Evolutionary conservation across 2,113 vertebrate species (phyloP).

Genomic region (Acrocephalus kingi): DNA sequence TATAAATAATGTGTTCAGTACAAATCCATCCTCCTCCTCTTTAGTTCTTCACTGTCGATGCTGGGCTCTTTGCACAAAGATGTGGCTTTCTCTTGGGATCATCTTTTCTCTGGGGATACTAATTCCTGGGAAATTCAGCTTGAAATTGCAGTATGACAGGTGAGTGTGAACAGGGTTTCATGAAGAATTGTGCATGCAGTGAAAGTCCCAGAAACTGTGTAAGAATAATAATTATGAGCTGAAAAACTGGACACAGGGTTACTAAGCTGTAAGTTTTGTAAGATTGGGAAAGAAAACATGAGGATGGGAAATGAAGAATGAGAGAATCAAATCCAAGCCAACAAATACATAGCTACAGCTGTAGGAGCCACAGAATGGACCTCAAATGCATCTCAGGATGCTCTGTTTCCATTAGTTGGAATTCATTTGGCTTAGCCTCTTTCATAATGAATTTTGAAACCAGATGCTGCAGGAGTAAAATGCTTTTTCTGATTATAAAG

Average conservation of each 20-base stretch:
- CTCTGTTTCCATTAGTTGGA: slow-evolving; percentile 18
- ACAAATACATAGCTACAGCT: background rate
- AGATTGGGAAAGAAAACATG: background rate
- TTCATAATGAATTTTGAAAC: slow-evolving; percentile 14
- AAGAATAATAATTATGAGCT: background rate
- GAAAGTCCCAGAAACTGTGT: background rate
- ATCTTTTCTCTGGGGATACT: slow-evolving; percentile 4
- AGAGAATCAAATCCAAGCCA: background rate
- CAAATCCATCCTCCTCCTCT: background rate
- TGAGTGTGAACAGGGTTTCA: background rate
- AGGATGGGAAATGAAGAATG: background rate
- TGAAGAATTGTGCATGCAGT: background rate
- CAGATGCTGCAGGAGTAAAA: slow-evolving; percentile 6
- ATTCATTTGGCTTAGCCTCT: background rate
- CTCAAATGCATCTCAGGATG: background rate
- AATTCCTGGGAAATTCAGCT: slow-evolving; percentile 41
- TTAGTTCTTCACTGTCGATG: background rate
- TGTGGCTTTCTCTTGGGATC: slow-evolving; percentile 20
- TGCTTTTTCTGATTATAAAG: background rate
- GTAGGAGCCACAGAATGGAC: background rate
- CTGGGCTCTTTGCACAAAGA: background rate
- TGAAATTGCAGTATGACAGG: background rate
- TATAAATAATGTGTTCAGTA: background rate
- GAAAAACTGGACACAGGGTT: background rate
- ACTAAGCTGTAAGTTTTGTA: background rate